Evolutionary conservation across 2,113 vertebrate genomes (phyloP).

Genomic region (Geococcyx californianus): DNA sequence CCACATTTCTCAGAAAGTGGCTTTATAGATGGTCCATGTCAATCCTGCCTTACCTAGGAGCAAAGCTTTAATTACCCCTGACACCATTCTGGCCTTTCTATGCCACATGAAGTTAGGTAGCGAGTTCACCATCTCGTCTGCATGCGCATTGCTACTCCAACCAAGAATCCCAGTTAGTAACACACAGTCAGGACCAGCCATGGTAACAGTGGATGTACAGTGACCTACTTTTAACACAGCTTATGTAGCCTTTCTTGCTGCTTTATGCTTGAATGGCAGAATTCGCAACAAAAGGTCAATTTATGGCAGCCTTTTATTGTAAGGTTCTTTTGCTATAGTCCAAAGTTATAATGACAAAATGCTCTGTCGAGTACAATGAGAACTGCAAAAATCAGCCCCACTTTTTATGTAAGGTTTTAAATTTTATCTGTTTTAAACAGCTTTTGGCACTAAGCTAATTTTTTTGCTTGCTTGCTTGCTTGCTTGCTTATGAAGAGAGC

Average conservation of each 20-base stretch:
- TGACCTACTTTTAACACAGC: constrained; percentile 60
- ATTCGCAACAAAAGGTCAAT: constrained; percentile 62
- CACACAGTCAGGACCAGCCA: background rate
- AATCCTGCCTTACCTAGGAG: background rate
- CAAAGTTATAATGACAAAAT: constrained; percentile 28
- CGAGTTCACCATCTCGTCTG: background rate
- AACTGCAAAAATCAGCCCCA: constrained; percentile 11
- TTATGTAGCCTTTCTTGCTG: constrained; percentile 35
- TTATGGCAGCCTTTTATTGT: constrained; percentile 52
- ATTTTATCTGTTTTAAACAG: constrained; percentile 26
- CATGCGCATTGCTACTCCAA: background rate
- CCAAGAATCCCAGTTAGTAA: background rate
- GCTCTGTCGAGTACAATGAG: background rate
- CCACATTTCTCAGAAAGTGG: background rate
- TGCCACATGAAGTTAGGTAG: rapidly evolving
- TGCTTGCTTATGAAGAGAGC: background rate
- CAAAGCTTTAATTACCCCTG: background rate
- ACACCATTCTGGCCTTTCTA: background rate
- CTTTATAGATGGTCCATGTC: background rate
- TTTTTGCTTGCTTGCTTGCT: background rate
- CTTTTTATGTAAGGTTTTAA: constrained; percentile 3
- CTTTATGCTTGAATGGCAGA: constrained; percentile 64
- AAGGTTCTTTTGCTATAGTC: background rate
- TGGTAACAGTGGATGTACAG: constrained; percentile 30
- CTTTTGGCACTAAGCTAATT: background rate